Evolutionary conservation across 2,797 vertebrate genomes (phyloP), one percentile per base, ranked within the genome.

Genomic region (Falco naumanni): DNA sequence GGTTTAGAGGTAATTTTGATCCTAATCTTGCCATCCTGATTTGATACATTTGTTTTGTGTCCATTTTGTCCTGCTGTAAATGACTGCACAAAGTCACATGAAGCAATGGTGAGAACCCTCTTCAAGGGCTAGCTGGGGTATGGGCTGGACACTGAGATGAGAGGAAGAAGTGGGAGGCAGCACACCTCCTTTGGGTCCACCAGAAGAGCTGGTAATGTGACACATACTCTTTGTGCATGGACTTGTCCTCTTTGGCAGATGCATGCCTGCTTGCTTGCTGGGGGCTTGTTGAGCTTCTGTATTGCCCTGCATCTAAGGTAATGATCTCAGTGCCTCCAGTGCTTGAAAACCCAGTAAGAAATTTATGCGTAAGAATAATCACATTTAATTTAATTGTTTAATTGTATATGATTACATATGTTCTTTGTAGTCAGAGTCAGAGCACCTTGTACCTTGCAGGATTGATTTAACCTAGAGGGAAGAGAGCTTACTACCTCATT

Each of bases 311-410:
- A 33, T 47, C 34, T 60, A 9, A 66, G 16, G 29, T 24, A 53
- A 45, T 20, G 10, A 63, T 53, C 6, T 11, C 53, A 31, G 41
- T 83, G 64, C 19, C 33, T 77, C 45, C 39, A 37, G 61, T 66
- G 39, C 70, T 64, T 84, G 85, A 83, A 95, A 94, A 57, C 14
- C 8, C 39, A 65, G 34, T 47, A 69, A 71, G 54, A 88, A 93
- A 70, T 33, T 50, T 56, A 60, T 34, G 39, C 31, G 19, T 29
- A 66, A 45, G 18, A 75, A 71, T 69, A 66, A 65, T 72, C 4
- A 54, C 25, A 50, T 70, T 90, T 33, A 31, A 28, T 84, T 89
- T 37, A 61, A 53, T 56, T 81, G 29, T 84, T 71, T 75, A 64
- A 57, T 87, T 0, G 0, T n/a, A 11, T 66, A 18, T 25, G 4